Evolutionary conservation across 2,113 vertebrate genomes (phyloP).

Genomic region (Suricata suricatta): DNA sequence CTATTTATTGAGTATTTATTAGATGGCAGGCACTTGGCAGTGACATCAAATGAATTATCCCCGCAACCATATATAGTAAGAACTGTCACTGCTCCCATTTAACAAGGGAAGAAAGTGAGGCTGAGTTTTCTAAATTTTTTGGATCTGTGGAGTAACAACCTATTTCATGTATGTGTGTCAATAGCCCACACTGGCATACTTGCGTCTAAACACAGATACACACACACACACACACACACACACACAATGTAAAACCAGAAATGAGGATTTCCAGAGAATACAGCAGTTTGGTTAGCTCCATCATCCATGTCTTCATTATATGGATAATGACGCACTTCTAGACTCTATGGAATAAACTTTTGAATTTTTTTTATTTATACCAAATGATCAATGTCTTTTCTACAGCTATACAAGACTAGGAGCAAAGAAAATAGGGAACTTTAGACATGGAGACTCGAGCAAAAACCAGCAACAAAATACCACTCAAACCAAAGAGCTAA

Average conservation of each 20-base stretch:
- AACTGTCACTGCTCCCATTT: neutral
- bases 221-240: neutral
- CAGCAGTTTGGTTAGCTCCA: neutral
- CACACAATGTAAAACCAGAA: neutral
- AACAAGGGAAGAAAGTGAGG: neutral
- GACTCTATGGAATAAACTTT: neutral
- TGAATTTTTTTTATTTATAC: neutral
- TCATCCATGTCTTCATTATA: neutral
- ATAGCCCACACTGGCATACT: neutral
- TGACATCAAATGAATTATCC: neutral
- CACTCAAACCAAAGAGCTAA: constrained; percentile 44
- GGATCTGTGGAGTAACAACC: neutral
- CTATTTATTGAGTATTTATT: neutral
- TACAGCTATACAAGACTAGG: neutral
- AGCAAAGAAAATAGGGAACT: neutral
- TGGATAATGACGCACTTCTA: neutral
- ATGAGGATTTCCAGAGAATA: neutral
- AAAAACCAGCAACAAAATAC: constrained; percentile 37
- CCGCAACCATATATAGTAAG: neutral
- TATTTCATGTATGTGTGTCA: neutral
- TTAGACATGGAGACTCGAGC: neutral
- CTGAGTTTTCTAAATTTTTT: neutral
- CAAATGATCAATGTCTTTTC: constrained; percentile 25
- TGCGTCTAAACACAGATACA: neutral
- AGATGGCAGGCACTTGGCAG: neutral